These are phyloP conservation scores for Drosophila baimaii DNA, from an alignment of 1,140 invertebrate genomes.

Conservation along the genomic window DNA sequence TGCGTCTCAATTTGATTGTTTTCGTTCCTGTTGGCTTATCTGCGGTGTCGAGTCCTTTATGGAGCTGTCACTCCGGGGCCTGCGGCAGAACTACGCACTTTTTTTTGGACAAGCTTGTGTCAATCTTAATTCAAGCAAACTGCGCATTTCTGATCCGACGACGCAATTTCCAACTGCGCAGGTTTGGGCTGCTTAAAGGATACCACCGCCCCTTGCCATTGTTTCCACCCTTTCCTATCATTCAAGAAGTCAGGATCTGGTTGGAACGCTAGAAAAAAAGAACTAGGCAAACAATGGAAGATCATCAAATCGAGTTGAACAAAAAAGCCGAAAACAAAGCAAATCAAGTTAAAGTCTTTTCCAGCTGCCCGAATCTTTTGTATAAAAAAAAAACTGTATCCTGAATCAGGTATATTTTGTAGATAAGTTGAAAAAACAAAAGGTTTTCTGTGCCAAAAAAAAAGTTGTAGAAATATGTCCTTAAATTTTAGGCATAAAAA, in stretches of 20 bases:
- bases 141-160: constrained; percentile 53
- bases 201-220: constrained; percentile 1
- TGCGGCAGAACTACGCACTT: constrained; percentile 49
- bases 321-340: constrained; percentile 10
- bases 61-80: constrained; percentile 65
- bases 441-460: neutral
- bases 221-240: constrained; percentile 14
- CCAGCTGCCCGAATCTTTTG: constrained; percentile 28
- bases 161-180: constrained; percentile 72
- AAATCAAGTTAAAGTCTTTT: constrained; percentile 47
- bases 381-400: neutral
- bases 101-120: constrained; percentile 29
- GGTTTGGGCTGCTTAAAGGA: constrained; percentile 38
- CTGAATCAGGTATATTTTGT: neutral
- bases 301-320: constrained; percentile 33
- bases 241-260: constrained; percentile 56
- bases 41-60: constrained; percentile 76
- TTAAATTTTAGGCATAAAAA: neutral
- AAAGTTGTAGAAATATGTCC: neutral
- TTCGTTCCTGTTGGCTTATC: constrained; percentile 58
- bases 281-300: constrained; percentile 8
- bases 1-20: constrained; percentile 61
- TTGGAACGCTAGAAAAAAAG: neutral
- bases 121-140: constrained; percentile 23
- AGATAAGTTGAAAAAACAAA: neutral